Percentiles rank a stretch among this genome's conserved stretches.
phyloP scores from a whole-genome alignment of 2,888 invertebrate genomes.

The Pyrrhosoma nymphula region DNA sequence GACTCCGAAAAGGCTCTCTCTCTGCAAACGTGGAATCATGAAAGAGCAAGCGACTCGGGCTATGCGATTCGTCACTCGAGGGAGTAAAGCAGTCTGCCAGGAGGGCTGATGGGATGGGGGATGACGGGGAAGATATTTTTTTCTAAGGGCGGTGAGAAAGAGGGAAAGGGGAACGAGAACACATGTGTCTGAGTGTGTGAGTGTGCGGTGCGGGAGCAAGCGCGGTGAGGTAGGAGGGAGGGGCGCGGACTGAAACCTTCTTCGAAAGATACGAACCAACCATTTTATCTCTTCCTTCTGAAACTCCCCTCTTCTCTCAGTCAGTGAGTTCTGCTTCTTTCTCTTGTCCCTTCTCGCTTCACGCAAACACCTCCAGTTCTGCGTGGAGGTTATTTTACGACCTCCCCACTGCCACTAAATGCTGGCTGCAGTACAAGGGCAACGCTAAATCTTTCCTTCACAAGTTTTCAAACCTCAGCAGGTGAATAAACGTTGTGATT shows the following conservation, averaged over 20 bases:
- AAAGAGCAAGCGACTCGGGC: conserved; percentile 65
- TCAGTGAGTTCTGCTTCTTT: neutral
- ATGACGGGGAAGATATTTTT: neutral
- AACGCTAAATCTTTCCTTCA: too few species aligned
- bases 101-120: neutral
- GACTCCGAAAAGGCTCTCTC: conserved; percentile 64
- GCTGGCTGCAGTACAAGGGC: too few species aligned
- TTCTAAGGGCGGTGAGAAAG: neutral
- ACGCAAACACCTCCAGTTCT: neutral
- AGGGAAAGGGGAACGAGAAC: neutral
- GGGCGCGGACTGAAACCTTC: conserved; percentile 13
- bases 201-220: neutral
- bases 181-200: neutral
- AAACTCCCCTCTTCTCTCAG: neutral
- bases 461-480: too few species aligned
- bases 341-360: neutral
- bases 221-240: neutral
- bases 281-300: conserved; percentile 25
- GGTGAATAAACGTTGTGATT: too few species aligned
- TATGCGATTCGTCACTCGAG: conserved; percentile 66
- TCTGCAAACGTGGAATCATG: conserved; percentile 65
- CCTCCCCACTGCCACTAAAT: neutral
- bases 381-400: neutral
- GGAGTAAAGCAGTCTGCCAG: conserved; percentile 63
- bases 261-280: conserved; percentile 25